phyloP scores from a whole-genome alignment of 2,113 vertebrate genomes.

The Sphyrna mokarran region DNA sequence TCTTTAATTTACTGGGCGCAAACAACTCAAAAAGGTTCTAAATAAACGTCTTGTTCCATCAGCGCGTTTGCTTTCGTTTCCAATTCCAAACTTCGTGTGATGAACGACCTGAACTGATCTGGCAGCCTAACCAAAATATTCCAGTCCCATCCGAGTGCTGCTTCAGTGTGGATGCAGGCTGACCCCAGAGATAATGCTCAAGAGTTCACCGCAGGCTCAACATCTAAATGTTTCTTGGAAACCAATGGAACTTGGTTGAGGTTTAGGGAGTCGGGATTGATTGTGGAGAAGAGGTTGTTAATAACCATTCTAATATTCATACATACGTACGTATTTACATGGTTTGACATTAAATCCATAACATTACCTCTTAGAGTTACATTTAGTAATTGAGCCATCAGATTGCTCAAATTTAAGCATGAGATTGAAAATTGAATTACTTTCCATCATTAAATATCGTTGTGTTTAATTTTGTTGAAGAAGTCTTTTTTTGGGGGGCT shows the following conservation, averaged over 20 bases:
- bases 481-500: neutral
- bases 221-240: neutral
- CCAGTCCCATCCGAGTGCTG: neutral
- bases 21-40: neutral
- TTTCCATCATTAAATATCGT: neutral
- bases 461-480: neutral
- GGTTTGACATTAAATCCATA: neutral
- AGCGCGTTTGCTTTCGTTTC: constrained; percentile 15
- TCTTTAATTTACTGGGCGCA: neutral
- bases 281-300: neutral
- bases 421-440: neutral
- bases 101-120: neutral
- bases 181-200: neutral
- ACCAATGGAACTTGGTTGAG: neutral
- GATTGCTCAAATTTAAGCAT: neutral
- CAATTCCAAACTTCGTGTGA: constrained; percentile 5
- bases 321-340: too few species aligned
- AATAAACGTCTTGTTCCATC: neutral
- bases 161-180: neutral
- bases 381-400: neutral
- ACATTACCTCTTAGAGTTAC: neutral
- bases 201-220: neutral
- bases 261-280: neutral
- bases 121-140: neutral
- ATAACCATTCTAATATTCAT: neutral